A percentile compares a stretch with the other conserved stretches of the same genome.
Evolutionary conservation across 2,888 invertebrate species (phyloP).

Genomic region (Eupeodes luniger): DNA sequence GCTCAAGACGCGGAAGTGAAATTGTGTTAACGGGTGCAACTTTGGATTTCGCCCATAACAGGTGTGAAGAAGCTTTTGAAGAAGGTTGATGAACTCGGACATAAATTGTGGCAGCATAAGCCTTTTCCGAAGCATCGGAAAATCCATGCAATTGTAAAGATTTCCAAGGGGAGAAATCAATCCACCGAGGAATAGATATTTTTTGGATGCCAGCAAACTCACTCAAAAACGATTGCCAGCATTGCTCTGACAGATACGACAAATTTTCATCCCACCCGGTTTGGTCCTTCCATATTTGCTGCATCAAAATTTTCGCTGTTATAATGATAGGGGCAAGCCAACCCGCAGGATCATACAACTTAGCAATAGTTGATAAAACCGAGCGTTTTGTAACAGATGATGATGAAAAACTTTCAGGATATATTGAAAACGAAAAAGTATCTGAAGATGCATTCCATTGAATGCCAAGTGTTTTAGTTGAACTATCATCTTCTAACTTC

Average conservation of each 20-base stretch:
- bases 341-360: slow-evolving; percentile 46
- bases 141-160: not conserved
- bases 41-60: slow-evolving; percentile 22
- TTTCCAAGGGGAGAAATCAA: not conserved
- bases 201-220: not conserved
- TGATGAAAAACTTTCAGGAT: not conserved
- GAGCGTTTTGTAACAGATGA: slow-evolving; percentile 30
- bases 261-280: not conserved
- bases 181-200: not conserved
- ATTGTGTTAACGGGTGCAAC: slow-evolving; percentile 47
- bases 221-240: not conserved
- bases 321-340: slow-evolving; percentile 31
- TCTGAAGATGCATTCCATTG: not conserved
- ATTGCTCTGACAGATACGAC: not conserved
- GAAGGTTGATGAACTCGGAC: too few relatives aligned
- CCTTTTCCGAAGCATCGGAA: not conserved
- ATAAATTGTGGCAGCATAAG: too few relatives aligned
- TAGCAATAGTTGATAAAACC: slow-evolving; percentile 53
- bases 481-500: slow-evolving; percentile 11
- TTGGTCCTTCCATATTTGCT: not conserved
- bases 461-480: slow-evolving; percentile 25
- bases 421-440: not conserved
- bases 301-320: not conserved
- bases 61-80: too few relatives aligned
- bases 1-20: slow-evolving; percentile 39